A percentile compares a stretch with the other conserved stretches of the same genome.
Conservation (phyloP, 64 coral and sea anemone species). For the Orbicella faveolata region DNA sequence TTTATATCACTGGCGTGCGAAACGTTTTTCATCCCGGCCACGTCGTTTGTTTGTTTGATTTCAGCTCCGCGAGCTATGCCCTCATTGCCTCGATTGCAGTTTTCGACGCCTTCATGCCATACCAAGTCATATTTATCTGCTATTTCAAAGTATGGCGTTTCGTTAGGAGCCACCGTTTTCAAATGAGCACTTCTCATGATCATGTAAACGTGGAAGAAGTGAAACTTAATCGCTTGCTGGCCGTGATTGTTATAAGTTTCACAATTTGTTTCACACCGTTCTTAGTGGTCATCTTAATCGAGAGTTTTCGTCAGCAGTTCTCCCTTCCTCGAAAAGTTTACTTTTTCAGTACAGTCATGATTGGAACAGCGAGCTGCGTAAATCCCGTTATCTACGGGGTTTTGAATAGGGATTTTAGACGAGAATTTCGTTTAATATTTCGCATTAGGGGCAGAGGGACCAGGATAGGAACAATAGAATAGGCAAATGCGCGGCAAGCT, state of each 20-base stretch:
- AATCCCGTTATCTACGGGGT: slow-evolving; percentile 62
- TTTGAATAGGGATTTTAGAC: slow-evolving; percentile 39
- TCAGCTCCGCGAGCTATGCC: not conserved
- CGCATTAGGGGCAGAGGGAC: not conserved
- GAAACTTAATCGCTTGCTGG: slow-evolving; percentile 8
- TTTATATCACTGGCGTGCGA: slow-evolving; percentile 6
- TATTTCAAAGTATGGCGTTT: slow-evolving; percentile 39
- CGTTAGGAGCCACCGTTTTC: not conserved
- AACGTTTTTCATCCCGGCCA: slow-evolving; percentile 22
- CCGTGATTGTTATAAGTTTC: not conserved
- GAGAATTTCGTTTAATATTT: slow-evolving; percentile 46
- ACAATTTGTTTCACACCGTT: slow-evolving; percentile 27
- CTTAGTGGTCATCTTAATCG: not conserved
- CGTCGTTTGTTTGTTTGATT: slow-evolving; percentile 23
- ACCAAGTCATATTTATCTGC: slow-evolving; percentile 27
- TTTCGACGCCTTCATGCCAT: slow-evolving; percentile 13
- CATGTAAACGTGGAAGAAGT: slow-evolving; percentile 3
- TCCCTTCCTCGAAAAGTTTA: slow-evolving; percentile 41
- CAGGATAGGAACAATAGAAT: too few relatives aligned
- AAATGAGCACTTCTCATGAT: not conserved
- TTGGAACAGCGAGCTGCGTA: not conserved
- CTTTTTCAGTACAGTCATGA: slow-evolving; percentile 1
- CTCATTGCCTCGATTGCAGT: not conserved
- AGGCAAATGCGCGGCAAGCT: too few relatives aligned
- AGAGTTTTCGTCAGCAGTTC: not conserved